Evolutionary conservation across 2,113 vertebrate genomes (phyloP), one percentile per base, ranked within the genome.

Genomic region (Chascanopsetta lugubris): DNA sequence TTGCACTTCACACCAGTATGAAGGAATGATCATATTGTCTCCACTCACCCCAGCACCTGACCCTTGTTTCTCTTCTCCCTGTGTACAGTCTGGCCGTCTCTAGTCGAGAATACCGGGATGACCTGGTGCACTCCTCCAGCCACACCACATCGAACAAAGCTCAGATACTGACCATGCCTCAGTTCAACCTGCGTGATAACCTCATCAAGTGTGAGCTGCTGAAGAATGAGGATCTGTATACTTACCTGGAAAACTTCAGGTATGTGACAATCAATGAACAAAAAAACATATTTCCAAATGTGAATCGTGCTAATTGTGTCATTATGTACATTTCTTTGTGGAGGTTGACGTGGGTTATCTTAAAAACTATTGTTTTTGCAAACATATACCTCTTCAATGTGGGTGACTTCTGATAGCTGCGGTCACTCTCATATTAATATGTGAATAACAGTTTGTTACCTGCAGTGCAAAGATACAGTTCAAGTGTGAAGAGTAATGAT

Each of bases 191-290:
- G 11, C 92, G 96, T 32, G 96, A 98, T 67, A 96, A 94, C 26
- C 92, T 98, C 11, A 92, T 98, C 79, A 94, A 78, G 75, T 96
- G 94, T 71, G 93, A 94, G 71, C 93, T 99, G 11, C 53, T 91
- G 17, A 96, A 95, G 75, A 95, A 91, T 68, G 94, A 97, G 82
- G 93, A 94, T 2, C 77, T 89, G 12, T 99, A 98, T 87, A 97
- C 94, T 2, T 86, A 92, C 59, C 89, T 95, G 73, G 90, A 94
- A 83, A 78, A 88, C 77, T 98, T 94, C 92, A 98, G 92, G 97
- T 98, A 65, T 11, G 48, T 32, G 4, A 2, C 18, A 36, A 26
- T 48, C 7, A 2, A 34, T 29, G 4, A 29, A n/a, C n/a, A n/a
- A n/a, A n/a, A n/a, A n/a, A n/a, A n/a, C n/a, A n/a, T n/a, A n/a